phyloP scores from a whole-genome alignment of 2,888 invertebrate species.

The Lithodes maja region DNA sequence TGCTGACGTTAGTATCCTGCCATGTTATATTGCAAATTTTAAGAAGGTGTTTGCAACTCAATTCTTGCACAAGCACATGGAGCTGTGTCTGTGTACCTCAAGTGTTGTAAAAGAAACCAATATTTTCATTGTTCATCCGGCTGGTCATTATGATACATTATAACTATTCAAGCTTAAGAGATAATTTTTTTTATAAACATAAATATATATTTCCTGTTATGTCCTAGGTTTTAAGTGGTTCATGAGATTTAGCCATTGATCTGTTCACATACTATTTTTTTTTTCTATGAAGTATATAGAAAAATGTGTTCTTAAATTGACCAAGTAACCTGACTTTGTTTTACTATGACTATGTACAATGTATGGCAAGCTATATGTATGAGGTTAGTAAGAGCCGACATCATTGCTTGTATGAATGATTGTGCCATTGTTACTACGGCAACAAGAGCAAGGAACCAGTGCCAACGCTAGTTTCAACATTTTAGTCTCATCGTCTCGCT shows the following conservation, averaged over 20 bases:
- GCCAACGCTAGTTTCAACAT: constrained; percentile 59
- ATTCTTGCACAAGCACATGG: constrained; percentile 60
- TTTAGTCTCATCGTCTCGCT: constrained; percentile 56
- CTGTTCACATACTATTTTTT: constrained; percentile 52
- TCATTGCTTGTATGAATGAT: constrained; percentile 59
- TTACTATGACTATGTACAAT: constrained; percentile 55
- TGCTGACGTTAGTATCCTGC: constrained; percentile 62
- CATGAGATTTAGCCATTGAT: constrained; percentile 56
- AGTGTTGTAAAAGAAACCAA: constrained; percentile 56
- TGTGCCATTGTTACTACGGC: constrained; percentile 61
- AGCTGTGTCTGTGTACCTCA: constrained; percentile 58
- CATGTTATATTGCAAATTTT: constrained; percentile 53
- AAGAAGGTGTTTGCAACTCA: constrained; percentile 42
- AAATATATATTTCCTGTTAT: constrained; percentile 58
- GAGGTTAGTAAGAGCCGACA: constrained; percentile 40
- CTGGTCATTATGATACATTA: constrained; percentile 62
- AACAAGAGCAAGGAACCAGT: constrained; percentile 53
- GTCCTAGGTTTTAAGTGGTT: constrained; percentile 59
- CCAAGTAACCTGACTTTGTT: constrained; percentile 60
- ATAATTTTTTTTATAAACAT: constrained; percentile 48
- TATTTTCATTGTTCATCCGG: constrained; percentile 57
- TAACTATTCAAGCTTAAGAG: constrained; percentile 55
- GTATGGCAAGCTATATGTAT: constrained; percentile 41
- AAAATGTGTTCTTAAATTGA: constrained; percentile 59
- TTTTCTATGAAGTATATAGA: constrained; percentile 57